A percentile compares a stretch with the other conserved stretches of the same genome.
Evolutionary conservation across 2,888 invertebrate species (phyloP).

Genomic region (Frankliniella intonsa): DNA sequence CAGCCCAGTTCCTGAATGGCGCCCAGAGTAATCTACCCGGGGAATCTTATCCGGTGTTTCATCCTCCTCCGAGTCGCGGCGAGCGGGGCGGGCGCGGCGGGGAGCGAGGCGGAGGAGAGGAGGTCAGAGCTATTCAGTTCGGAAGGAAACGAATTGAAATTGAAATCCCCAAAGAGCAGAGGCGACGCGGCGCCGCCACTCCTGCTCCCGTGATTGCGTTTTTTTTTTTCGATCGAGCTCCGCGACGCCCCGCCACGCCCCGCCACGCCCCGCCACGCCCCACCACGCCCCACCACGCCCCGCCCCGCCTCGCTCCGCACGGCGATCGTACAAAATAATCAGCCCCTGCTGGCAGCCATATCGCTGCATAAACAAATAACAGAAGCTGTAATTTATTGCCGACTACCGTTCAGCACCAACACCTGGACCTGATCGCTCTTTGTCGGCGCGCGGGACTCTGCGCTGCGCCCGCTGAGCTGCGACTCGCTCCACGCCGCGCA

Average conservation of each 20-base stretch:
- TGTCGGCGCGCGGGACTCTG: neutral
- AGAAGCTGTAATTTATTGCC: constrained; percentile 6
- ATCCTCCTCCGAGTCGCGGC: too few species aligned
- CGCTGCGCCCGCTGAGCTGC: neutral
- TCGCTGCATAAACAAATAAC: constrained; percentile 20
- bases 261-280: too few species aligned
- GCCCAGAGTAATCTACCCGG: neutral
- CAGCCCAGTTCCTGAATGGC: too few species aligned
- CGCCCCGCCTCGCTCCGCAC: too few species aligned
- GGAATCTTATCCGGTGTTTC: neutral
- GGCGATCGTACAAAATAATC: neutral
- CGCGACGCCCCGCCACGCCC: too few species aligned
- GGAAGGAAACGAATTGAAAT: constrained; percentile 26
- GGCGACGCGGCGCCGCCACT: neutral
- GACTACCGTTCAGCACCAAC: neutral
- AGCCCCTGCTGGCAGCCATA: neutral
- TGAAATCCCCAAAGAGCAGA: constrained; percentile 1
- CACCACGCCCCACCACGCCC: neutral
- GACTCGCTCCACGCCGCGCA: too few species aligned
- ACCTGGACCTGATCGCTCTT: too few species aligned
- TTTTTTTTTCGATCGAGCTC: too few species aligned
- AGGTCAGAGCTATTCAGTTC: neutral
- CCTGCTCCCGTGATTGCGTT: too few species aligned
- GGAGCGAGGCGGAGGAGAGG: too few species aligned
- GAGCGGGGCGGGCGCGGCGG: too few species aligned